Evolutionary conservation across 1,140 invertebrate species (phyloP).

Genomic region (Apocrypta bakeri): DNA sequence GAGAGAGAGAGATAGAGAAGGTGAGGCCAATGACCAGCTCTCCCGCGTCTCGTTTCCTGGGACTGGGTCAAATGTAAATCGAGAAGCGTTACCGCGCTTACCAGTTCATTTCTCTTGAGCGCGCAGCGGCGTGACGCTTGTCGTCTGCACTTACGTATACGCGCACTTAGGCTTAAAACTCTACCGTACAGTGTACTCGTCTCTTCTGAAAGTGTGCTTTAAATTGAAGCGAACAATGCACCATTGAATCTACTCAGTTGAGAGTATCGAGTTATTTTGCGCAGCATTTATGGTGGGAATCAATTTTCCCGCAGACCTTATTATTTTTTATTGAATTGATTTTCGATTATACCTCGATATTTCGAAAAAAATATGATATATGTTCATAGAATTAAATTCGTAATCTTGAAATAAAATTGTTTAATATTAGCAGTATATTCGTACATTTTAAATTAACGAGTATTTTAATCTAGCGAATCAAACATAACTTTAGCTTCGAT

Average conservation of each 20-base stretch:
- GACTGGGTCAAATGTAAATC: constrained; percentile 63
- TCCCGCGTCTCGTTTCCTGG: constrained; percentile 32
- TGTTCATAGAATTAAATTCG: no score
- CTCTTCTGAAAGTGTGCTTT: background rate
- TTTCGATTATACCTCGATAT: no score
- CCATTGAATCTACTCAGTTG: constrained; percentile 24
- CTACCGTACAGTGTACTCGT: background rate
- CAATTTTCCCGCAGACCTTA: no score
- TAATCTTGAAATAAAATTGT: background rate
- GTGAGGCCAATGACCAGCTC: constrained; percentile 55
- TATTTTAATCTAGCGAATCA: background rate
- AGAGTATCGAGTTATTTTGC: no score
- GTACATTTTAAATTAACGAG: background rate
- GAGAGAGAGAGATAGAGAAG: background rate
- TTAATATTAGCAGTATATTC: background rate
- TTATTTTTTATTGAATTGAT: no score
- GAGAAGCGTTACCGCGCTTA: constrained; percentile 24
- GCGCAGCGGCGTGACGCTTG: background rate
- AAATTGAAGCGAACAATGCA: background rate
- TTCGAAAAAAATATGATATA: no score
- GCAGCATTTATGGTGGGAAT: no score
- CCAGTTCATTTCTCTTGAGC: constrained; percentile 17
- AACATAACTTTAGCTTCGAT: background rate
- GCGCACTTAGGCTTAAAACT: background rate
- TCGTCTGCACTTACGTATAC: background rate